Evolutionary conservation across 2,888 invertebrate species (phyloP), one percentile per base, ranked within the genome.

Genomic region (Spatulosminthurus flaviceps): DNA sequence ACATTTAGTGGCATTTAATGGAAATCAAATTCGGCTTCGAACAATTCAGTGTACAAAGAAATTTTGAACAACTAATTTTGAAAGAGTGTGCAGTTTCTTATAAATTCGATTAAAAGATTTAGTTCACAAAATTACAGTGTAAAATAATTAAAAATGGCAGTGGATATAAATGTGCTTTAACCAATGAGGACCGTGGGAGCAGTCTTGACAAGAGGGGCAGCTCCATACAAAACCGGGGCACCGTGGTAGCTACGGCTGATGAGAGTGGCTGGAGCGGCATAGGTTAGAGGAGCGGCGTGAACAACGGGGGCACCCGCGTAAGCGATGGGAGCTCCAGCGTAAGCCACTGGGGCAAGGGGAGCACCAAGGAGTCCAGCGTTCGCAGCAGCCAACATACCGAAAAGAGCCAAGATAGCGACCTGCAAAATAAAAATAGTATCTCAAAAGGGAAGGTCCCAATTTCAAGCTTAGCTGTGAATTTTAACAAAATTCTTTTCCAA

Each of bases 391-490:
- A 70, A 70, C 70, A 70, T 22, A 21, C 41, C 70, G 41, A 41
- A 70, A 34, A 70, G 71, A 79, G 77, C 79, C 66, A 66, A 22
- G 77, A 79, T 29, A 43, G 75, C 41, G 61, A 70, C 61, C 74
- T 77, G 66, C 34, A 73, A 66, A 22, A 73, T 66, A 28, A 64
- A 42, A 41, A 42, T 64, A 79, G 61, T 11, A 51, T 11, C n/a
- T 64, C 64, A 7, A 13, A 16, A 21, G 24, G 16, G 28, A 67
- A n/a, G n/a, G n/a, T n/a, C n/a, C n/a, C n/a, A n/a, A n/a, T n/a
- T n/a, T n/a, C n/a, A n/a, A n/a, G n/a, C n/a, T n/a, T n/a, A n/a
- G n/a, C n/a, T n/a, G n/a, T n/a, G n/a, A n/a, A n/a, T n/a, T n/a
- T n/a, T n/a, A n/a, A n/a, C n/a, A n/a, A n/a, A n/a, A n/a, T n/a